phyloP scores from a whole-genome alignment of 2,888 invertebrate species.

The Torymus tubicola region DNA sequence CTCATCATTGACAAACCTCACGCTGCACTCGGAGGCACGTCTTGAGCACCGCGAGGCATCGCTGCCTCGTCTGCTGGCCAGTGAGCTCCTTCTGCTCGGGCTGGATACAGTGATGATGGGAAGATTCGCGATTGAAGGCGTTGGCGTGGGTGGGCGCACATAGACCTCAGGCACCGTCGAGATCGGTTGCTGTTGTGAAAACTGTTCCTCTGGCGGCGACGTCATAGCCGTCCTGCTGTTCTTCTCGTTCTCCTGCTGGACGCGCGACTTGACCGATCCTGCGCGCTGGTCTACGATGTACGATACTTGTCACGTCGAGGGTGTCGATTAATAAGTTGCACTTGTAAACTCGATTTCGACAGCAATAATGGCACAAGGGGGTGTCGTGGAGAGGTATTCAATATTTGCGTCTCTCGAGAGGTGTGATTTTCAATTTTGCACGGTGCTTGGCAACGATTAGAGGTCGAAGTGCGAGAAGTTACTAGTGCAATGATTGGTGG shows the following conservation, averaged over 20 bases:
- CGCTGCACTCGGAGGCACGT: conserved; percentile 71
- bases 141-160: conserved; percentile 73
- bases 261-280: conserved; percentile 25
- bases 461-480: too few species aligned
- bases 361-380: too few species aligned
- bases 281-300: conserved; percentile 39
- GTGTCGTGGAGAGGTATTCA: too few species aligned
- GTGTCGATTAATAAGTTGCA: not conserved
- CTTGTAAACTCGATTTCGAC: too few species aligned
- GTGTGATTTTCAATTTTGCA: too few species aligned
- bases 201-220: conserved; percentile 5
- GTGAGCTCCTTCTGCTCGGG: conserved; percentile 71
- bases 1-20: conserved; percentile 69
- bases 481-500: too few species aligned
- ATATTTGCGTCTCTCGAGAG: too few species aligned
- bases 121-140: conserved; percentile 69
- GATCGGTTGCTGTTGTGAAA: conserved; percentile 51
- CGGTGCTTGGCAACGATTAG: too few species aligned
- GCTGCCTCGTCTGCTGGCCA: conserved; percentile 71
- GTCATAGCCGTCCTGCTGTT: not conserved
- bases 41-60: conserved; percentile 64
- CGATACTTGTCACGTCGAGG: conserved; percentile 28
- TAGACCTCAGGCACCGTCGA: conserved; percentile 74
- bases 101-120: conserved; percentile 73
- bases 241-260: conserved; percentile 34